These are phyloP conservation scores for Rhabdophis nuchalis DNA, from an alignment of 2,797 vertebrate genomes.

Conservation along the genomic window DNA sequence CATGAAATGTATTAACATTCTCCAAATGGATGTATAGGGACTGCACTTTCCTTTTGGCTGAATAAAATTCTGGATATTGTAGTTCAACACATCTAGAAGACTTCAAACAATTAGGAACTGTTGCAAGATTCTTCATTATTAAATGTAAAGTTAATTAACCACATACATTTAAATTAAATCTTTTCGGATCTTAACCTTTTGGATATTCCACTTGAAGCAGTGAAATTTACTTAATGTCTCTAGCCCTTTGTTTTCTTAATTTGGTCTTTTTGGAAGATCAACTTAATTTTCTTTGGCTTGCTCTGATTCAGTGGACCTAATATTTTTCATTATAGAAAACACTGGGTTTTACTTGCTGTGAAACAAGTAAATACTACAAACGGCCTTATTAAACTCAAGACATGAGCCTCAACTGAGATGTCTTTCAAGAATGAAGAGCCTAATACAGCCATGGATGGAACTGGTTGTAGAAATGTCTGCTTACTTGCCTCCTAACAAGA, in stretches of 20 bases:
- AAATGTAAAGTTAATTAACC: not conserved
- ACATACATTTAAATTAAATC: not conserved
- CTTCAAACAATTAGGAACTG: not conserved
- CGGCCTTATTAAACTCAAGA: not conserved
- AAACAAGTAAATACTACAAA: not conserved
- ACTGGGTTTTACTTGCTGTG: not conserved
- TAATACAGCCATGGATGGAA: not conserved
- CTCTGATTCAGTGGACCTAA: not conserved
- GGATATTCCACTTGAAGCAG: not conserved
- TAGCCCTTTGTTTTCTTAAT: not conserved
- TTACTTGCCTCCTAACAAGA: not conserved
- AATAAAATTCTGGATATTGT: not conserved
- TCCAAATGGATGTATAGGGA: not conserved
- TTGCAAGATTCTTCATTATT: not conserved
- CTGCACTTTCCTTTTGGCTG: not conserved
- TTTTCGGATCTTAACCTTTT: not conserved
- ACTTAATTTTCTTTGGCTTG: not conserved
- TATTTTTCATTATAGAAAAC: not conserved
- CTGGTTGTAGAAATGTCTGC: not conserved
- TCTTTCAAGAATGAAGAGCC: not conserved
- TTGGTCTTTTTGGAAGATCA: not conserved
- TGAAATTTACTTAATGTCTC: not conserved
- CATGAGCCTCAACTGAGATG: not conserved
- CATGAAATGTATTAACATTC: not conserved
- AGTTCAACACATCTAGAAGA: not conserved